Evolutionary conservation across 1,140 invertebrate genomes (phyloP).

Genomic region (Drosophila micromelanica): DNA sequence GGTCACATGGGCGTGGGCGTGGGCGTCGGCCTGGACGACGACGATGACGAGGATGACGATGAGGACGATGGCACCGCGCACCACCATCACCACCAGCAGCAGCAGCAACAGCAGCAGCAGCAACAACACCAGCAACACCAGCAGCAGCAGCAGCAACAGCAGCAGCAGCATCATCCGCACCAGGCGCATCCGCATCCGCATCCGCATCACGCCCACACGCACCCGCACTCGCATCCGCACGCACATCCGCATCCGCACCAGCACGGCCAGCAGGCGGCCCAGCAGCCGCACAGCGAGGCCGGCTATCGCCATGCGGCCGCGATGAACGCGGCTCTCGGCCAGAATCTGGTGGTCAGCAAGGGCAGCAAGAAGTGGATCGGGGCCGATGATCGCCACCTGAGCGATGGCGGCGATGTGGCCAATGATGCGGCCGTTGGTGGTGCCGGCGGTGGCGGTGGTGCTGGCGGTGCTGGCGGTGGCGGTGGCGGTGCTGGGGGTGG

Average conservation of each 20-base stretch:
- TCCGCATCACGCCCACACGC: neutral
- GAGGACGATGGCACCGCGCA: constrained; percentile 45
- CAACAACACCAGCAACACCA: constrained; percentile 22
- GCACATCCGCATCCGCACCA: constrained; percentile 42
- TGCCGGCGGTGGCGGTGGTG: constrained; percentile 1
- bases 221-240: no score
- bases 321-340: constrained; percentile 73
- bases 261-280: constrained; percentile 43
- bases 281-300: constrained; percentile 47
- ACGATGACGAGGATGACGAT: constrained; percentile 77
- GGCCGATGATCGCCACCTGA: constrained; percentile 66
- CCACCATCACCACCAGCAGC: constrained; percentile 41
- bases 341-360: constrained; percentile 83
- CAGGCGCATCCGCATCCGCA: constrained; percentile 31
- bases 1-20: constrained; percentile 63
- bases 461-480: neutral
- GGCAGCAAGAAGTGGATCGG: constrained; percentile 84
- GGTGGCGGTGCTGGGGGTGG: no score
- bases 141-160: constrained; percentile 19
- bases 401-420: constrained; percentile 58
- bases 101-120: constrained; percentile 27
- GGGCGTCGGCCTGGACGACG: constrained; percentile 64
- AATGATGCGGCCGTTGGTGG: constrained; percentile 29
- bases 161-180: constrained; percentile 41
- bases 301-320: constrained; percentile 68